Base-by-base conservation (phyloP, 1,140 invertebrate species). In the Drosophila varians region DNA sequence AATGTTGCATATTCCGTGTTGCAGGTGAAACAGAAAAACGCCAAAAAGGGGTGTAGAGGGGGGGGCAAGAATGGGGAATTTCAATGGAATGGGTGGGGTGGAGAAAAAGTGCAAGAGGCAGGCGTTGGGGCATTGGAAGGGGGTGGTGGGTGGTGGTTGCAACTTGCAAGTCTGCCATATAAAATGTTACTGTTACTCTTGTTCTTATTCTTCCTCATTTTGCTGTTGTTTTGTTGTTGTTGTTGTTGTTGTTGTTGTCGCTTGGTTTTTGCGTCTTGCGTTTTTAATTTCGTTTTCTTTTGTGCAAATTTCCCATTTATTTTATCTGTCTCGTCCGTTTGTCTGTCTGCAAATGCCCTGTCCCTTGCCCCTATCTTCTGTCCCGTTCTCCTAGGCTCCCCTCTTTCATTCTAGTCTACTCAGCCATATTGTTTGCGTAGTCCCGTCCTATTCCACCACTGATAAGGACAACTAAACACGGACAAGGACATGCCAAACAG, bases 271-370 rank as follows among this genome's bases (percentile, higher is more conserved):
- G 72, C 72, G 61, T 66, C 72, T 82, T 82, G 56, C 75, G 75
- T 86, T 80, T 86, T 76, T 80, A 86, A 84, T 84, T 84, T 84
- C 80, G 72, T 87, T 86, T 86, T 80, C 82, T 76, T 82, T 77
- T 80, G 68, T 71, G 42, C 47, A 70, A 65, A 80, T 73, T 80
- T 66, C 52, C 55, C 64, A 78, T 74, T 84, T 74, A 64, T 77
- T 76, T 66, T 42, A 49, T 68, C 53, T 68, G 53, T 80, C 38
- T 76, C 14, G 18, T 49, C 52, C 45, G 42, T 45, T 34, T 42
- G 3, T 54, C 48, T 34, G 8, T 40, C 53, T 28, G 19, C 38
- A 7, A 42, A 5, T 19, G 18, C 48, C 19, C 26, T 19, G 18
- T 23, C 12, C 42, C 26, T 38, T 21, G 21, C 21, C 31, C 42